These are phyloP conservation scores for Struthidea cinerea DNA, from an alignment of 2,113 vertebrate species.

Conservation along the genomic window DNA sequence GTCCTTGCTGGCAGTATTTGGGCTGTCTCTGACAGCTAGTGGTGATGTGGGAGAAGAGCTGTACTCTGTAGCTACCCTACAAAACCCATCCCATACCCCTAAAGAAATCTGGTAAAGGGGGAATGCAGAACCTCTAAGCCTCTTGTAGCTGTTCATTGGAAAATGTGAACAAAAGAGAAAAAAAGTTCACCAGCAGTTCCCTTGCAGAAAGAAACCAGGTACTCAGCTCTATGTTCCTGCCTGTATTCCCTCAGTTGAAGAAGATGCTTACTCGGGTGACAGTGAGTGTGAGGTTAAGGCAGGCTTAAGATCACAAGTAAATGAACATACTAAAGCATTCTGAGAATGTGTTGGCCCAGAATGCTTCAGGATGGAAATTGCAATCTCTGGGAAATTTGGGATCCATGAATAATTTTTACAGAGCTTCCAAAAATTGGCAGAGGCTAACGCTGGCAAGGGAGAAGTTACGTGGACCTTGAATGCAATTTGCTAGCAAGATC, in stretches of 20 bases:
- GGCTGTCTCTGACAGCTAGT: neutral
- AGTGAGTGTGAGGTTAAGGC: neutral
- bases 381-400: neutral
- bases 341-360: neutral
- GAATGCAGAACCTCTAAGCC: neutral
- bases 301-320: neutral
- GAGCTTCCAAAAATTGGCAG: neutral
- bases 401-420: neutral
- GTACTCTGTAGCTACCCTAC: neutral
- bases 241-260: neutral
- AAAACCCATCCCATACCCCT: neutral
- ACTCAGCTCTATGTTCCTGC: neutral
- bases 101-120: neutral
- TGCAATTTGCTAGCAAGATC: neutral
- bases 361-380: neutral
- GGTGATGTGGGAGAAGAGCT: neutral
- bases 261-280: neutral
- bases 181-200: neutral
- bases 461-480: neutral
- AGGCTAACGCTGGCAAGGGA: neutral
- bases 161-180: neutral
- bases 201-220: neutral
- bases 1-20: neutral
- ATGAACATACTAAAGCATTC: neutral
- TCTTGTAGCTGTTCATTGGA: neutral